These are phyloP conservation scores for Phylloscopus trochilus DNA, from an alignment of 2,113 vertebrate species.

Conservation along the genomic window DNA sequence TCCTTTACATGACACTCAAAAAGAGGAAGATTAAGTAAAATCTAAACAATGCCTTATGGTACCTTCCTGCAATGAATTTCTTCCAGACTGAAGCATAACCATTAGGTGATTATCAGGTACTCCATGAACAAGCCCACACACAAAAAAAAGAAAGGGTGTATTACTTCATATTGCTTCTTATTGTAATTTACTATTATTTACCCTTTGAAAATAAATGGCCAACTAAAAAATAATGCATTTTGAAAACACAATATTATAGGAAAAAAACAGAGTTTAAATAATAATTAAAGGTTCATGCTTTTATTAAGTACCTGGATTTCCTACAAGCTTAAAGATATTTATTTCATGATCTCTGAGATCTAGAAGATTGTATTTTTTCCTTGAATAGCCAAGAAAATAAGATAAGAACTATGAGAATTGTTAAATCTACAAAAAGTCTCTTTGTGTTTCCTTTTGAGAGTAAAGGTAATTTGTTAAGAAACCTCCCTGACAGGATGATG, in stretches of 20 bases:
- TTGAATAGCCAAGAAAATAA: constrained; percentile 71
- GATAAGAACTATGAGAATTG: constrained; percentile 74
- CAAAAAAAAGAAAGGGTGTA: neutral
- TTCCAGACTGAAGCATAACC: neutral
- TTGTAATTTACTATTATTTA: neutral
- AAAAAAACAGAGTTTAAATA: neutral
- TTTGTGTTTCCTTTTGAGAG: constrained; percentile 81
- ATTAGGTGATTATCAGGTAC: neutral
- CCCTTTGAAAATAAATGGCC: neutral
- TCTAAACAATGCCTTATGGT: neutral
- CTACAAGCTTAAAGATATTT: constrained; percentile 29
- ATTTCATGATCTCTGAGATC: constrained; percentile 34
- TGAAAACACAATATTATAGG: neutral
- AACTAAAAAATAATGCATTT: neutral
- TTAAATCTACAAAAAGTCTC: constrained; percentile 79
- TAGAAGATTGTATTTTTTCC: constrained; percentile 31
- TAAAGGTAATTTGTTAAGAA: constrained; percentile 89
- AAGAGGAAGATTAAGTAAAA: neutral
- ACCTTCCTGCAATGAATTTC: neutral
- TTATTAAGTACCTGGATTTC: constrained; percentile 55
- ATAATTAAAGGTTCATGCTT: neutral
- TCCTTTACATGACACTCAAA: neutral
- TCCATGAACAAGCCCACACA: neutral
- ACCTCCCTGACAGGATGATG: constrained; percentile 89
- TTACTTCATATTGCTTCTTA: neutral